phyloP scores from a whole-genome alignment of 2,113 vertebrate species.

The Phylloscopus trochilus region DNA sequence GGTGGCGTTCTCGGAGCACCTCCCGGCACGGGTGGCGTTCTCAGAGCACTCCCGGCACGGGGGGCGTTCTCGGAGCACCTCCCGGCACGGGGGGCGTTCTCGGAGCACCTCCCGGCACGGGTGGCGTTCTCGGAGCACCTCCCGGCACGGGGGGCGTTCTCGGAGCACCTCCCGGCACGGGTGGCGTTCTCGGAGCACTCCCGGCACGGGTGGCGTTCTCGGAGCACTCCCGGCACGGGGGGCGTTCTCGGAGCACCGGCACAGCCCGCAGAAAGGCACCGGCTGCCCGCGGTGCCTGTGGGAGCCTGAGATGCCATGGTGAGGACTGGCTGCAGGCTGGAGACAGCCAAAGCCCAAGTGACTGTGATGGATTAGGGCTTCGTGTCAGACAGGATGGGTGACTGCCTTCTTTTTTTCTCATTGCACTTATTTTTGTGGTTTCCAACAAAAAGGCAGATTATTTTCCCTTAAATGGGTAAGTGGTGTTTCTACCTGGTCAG shows the following conservation, averaged over 20 bases:
- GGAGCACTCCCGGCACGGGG: too few relatives aligned
- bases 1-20: too few relatives aligned
- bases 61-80: rapidly evolving
- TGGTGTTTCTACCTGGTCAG: not conserved
- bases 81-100: too few relatives aligned
- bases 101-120: too few relatives aligned
- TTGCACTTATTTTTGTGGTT: conserved; percentile 5
- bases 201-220: too few relatives aligned
- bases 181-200: too few relatives aligned
- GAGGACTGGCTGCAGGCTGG: not conserved
- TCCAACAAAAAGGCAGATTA: not conserved
- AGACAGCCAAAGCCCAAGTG: not conserved
- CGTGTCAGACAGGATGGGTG: not conserved
- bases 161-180: too few relatives aligned
- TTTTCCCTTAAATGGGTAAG: not conserved
- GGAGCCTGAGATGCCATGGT: not conserved
- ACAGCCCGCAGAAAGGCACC: not conserved
- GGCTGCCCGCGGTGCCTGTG: rapidly evolving
- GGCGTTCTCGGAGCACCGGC: rapidly evolving
- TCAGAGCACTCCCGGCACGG: too few relatives aligned
- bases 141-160: rapidly evolving
- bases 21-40: too few relatives aligned
- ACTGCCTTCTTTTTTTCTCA: not conserved
- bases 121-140: too few relatives aligned
- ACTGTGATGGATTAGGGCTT: not conserved